A percentile compares a stretch with the other conserved stretches of the same genome.
Evolutionary conservation across 2,113 vertebrate species (phyloP).

Genomic region (Menura novaehollandiae): DNA sequence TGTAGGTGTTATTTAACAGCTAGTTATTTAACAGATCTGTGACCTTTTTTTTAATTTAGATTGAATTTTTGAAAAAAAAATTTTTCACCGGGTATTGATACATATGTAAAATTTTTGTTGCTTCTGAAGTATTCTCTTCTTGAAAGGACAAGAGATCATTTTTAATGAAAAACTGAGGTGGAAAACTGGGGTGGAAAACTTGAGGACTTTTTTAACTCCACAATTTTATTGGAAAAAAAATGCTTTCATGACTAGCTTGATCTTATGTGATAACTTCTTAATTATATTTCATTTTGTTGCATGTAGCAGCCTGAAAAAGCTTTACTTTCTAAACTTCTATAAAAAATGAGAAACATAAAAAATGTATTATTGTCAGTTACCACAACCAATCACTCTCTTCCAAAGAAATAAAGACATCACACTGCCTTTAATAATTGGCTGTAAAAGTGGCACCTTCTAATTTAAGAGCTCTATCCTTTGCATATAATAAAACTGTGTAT

Average conservation of each 20-base stretch:
- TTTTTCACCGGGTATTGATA: not conserved
- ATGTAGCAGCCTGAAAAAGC: not conserved
- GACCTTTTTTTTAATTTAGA: not conserved
- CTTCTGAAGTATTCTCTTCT: not conserved
- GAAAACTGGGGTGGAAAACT: not conserved
- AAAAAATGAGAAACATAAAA: not conserved
- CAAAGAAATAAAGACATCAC: not conserved
- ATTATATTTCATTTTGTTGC: not conserved
- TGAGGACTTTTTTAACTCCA: rapidly evolving
- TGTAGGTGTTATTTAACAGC: not conserved
- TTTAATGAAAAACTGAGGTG: not conserved
- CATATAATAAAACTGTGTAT: not conserved
- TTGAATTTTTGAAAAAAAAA: not conserved
- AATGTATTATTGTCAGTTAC: not conserved
- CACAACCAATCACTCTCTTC: not conserved
- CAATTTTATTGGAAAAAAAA: not conserved
- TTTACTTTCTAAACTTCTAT: not conserved
- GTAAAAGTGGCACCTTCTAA: not conserved
- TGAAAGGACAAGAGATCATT: not conserved
- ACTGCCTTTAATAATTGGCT: not conserved
- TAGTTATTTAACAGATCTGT: not conserved
- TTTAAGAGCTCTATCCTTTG: not conserved
- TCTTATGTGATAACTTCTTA: not conserved
- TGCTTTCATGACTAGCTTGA: not conserved
- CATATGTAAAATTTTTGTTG: not conserved